These are phyloP conservation scores for Columba janthina DNA, from an alignment of 2,113 vertebrate species.

Conservation along the genomic window DNA sequence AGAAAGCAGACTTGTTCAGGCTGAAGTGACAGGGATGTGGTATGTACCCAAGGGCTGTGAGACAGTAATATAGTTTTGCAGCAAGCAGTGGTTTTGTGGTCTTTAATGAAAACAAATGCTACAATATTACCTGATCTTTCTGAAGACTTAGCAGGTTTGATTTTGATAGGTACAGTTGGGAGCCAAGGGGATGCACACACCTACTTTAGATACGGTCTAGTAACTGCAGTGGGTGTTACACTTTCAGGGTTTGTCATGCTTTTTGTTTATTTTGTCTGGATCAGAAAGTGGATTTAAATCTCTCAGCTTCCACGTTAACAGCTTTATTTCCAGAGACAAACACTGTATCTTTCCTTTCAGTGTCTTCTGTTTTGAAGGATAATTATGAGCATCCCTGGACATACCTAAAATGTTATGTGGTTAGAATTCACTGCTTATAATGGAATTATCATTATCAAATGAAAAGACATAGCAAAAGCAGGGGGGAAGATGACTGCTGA, in stretches of 20 bases:
- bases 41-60: neutral
- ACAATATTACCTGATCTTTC: neutral
- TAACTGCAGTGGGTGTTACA: neutral
- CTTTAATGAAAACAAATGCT: neutral
- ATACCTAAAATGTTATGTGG: neutral
- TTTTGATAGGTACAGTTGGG: neutral
- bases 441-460: neutral
- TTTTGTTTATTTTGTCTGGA: slow-evolving; percentile 14
- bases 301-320: neutral
- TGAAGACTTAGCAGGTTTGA: neutral
- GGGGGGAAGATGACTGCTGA: neutral
- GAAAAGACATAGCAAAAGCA: neutral
- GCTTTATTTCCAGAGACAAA: neutral
- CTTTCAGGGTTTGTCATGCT: neutral
- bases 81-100: neutral
- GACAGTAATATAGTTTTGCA: neutral
- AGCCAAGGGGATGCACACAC: neutral
- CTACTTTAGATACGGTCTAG: neutral
- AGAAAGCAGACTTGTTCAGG: neutral
- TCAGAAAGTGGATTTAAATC: neutral
- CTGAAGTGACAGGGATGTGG: neutral
- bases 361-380: neutral
- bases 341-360: neutral
- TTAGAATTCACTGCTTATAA: neutral
- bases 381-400: neutral